Percentiles rank a stretch among this genome's conserved stretches.
phyloP scores from a whole-genome alignment of 2,113 vertebrate species.

The Petrocephalus microphthalmus region DNA sequence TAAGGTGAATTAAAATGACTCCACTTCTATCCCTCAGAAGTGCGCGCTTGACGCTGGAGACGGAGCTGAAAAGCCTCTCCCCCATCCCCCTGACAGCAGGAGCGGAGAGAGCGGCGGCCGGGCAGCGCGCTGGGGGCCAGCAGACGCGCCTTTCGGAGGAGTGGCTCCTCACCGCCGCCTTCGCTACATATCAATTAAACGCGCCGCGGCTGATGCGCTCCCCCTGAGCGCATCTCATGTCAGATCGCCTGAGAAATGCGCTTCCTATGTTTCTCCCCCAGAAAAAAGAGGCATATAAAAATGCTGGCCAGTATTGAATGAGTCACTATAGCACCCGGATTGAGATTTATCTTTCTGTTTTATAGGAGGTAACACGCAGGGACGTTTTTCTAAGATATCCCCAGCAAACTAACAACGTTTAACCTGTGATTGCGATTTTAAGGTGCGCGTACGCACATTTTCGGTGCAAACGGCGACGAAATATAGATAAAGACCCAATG shows the following conservation, averaged over 20 bases:
- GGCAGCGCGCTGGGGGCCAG: background rate
- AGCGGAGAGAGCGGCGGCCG: background rate
- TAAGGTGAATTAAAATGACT: constrained; percentile 32
- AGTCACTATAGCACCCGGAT: background rate
- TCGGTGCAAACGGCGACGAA: background rate
- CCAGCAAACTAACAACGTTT: background rate
- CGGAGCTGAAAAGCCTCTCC: constrained; percentile 15
- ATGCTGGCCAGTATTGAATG: background rate
- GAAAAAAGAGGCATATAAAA: background rate
- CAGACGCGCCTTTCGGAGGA: background rate
- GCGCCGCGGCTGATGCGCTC: background rate
- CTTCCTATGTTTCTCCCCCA: background rate
- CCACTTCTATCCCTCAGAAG: background rate
- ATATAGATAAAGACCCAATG: background rate
- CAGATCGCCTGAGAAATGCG: background rate
- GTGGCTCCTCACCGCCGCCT: background rate
- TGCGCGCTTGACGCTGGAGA: background rate
- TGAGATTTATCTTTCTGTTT: background rate
- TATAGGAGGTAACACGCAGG: background rate
- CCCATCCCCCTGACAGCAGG: background rate
- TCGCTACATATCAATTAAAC: constrained; percentile 3
- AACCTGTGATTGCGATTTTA: background rate
- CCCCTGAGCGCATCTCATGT: background rate
- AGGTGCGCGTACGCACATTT: background rate
- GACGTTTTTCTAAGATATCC: background rate